Evolutionary conservation across 2,113 vertebrate genomes (phyloP).

Genomic region (Lontra canadensis): DNA sequence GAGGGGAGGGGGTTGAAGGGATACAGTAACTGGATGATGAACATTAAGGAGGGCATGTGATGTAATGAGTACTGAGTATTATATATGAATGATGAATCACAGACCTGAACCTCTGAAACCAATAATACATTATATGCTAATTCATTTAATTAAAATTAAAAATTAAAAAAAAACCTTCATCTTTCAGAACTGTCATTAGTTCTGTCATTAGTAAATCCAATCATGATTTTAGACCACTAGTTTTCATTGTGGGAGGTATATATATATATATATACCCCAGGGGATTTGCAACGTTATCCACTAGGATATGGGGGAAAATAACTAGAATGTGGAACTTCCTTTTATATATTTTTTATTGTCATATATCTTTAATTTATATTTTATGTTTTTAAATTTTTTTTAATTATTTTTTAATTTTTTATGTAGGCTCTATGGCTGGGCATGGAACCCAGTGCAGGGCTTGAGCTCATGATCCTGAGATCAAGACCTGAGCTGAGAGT

Average conservation of each 20-base stretch:
- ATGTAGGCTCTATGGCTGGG: not conserved
- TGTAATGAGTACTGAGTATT: not conserved
- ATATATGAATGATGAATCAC: not conserved
- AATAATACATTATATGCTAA: not conserved
- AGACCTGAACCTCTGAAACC: not conserved
- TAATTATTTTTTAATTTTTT: not conserved
- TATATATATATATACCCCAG: too few species aligned
- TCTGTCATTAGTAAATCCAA: slow-evolving; percentile 28
- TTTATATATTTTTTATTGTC: not conserved
- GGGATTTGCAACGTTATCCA: not conserved
- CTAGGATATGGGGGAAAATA: not conserved
- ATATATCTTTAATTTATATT: slow-evolving; percentile 23
- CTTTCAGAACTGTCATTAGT: not conserved
- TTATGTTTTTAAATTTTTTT: not conserved
- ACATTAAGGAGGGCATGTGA: not conserved
- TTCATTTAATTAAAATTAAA: not conserved
- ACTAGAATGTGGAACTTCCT: slow-evolving; percentile 21
- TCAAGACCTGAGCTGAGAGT: not conserved
- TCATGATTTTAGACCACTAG: not conserved
- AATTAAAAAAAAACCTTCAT: not conserved
- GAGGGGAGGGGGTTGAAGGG: not conserved
- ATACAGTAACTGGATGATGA: not conserved
- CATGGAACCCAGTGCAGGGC: not conserved
- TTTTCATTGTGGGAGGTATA: not conserved
- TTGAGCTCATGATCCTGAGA: not conserved